These are phyloP conservation scores for Dermochelys coriacea DNA, from an alignment of 2,797 vertebrate genomes.

Conservation along the genomic window DNA sequence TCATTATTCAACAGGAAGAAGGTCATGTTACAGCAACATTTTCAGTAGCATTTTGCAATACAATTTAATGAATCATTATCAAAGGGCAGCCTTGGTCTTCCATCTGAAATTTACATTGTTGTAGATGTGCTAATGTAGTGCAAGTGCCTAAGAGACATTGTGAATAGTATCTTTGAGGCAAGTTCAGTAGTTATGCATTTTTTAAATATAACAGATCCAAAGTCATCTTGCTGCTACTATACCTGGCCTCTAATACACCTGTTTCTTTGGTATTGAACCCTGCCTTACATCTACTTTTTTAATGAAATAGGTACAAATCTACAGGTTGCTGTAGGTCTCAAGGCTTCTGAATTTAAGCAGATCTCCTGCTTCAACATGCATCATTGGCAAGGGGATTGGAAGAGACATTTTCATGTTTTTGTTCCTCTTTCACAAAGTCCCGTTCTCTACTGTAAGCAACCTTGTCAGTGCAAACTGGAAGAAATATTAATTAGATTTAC, in stretches of 20 bases:
- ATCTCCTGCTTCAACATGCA: not conserved
- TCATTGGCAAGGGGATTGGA: not conserved
- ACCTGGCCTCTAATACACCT: not conserved
- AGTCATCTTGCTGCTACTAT: not conserved
- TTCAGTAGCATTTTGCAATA: slow-evolving; percentile 10
- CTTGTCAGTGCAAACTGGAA: not conserved
- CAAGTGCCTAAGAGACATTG: not conserved
- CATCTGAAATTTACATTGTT: not conserved
- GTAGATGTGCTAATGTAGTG: not conserved
- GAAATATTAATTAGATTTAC: not conserved
- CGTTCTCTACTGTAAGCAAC: not conserved
- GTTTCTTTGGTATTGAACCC: not conserved
- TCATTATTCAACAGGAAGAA: slow-evolving; percentile 44
- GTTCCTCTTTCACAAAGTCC: not conserved
- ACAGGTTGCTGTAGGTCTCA: not conserved
- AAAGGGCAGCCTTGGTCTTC: slow-evolving; percentile 43
- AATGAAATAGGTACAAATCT: not conserved
- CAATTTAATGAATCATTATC: slow-evolving; percentile 35
- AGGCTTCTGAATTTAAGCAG: fast-evolving
- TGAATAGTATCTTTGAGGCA: not conserved
- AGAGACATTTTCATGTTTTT: not conserved
- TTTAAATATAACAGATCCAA: not conserved
- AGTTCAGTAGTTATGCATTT: not conserved
- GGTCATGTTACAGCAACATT: slow-evolving; percentile 22
- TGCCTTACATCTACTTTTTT: not conserved